Percentiles rank a stretch among this genome's conserved stretches.
Conservation (phyloP, 53 echinoderm and acorn worm species). For the Glandiceps talaboti region DNA sequence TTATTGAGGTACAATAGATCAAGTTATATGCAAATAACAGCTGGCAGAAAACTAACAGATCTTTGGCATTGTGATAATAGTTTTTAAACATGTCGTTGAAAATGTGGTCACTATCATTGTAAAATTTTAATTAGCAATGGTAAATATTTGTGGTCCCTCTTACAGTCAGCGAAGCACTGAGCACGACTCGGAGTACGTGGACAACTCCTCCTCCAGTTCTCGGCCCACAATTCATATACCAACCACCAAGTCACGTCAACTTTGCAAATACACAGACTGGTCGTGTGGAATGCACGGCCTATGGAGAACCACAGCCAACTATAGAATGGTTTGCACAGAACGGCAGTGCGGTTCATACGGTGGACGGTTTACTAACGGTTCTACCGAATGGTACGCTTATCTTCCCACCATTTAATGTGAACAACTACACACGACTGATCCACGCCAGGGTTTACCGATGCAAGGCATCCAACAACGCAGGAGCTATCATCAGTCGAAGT, state of each 20-base stretch:
- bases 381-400: conserved; percentile 71
- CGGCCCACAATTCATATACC: conserved; percentile 73
- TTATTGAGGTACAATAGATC: no score
- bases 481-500: conserved; percentile 66
- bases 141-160: no score
- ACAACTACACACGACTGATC: conserved; percentile 42
- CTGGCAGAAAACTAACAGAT: no score
- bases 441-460: conserved; percentile 75
- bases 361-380: conserved; percentile 49
- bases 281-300: conserved; percentile 58
- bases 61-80: no score
- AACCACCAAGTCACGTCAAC: conserved; percentile 57
- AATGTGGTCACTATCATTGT: no score
- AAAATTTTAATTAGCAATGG: no score
- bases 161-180: neutral
- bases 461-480: conserved; percentile 65
- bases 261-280: conserved; percentile 59
- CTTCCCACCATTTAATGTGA: conserved; percentile 44
- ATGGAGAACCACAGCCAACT: conserved; percentile 58
- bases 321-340: conserved; percentile 56
- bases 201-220: neutral
- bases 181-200: neutral
- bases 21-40: no score
- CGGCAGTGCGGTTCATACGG: conserved; percentile 43
- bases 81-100: no score